phyloP scores from a whole-genome alignment of 2,888 invertebrate species.

The Lithosia quadra region DNA sequence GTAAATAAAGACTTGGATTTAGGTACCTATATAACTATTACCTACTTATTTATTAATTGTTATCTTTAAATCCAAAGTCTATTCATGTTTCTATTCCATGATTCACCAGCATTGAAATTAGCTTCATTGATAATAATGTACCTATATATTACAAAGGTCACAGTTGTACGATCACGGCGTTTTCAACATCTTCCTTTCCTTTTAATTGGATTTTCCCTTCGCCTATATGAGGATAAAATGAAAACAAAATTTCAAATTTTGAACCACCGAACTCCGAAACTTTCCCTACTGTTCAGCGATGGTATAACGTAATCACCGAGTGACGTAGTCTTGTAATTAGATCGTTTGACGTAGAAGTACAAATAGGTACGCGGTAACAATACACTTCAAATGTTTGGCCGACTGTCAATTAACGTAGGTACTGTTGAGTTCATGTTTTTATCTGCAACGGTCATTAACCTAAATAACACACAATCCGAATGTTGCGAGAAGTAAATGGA shows the following conservation, averaged over 20 bases:
- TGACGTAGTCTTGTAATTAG: slow-evolving; percentile 42
- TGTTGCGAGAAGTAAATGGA: slow-evolving; percentile 42
- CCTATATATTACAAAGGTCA: neutral
- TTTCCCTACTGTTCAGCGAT: slow-evolving; percentile 11
- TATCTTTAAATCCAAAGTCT: neutral
- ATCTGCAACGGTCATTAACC: slow-evolving; percentile 58
- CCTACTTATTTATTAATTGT: neutral
- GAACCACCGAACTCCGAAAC: slow-evolving; percentile 6
- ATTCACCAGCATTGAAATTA: neutral
- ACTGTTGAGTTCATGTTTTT: slow-evolving; percentile 52
- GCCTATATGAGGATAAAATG: neutral
- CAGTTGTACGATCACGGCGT: neutral
- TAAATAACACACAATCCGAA: slow-evolving; percentile 47
- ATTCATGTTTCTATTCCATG: neutral
- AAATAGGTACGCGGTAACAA: slow-evolving; percentile 29
- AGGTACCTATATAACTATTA: neutral
- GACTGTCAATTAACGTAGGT: slow-evolving; percentile 44
- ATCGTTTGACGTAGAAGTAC: slow-evolving; percentile 34
- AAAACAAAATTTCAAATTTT: neutral
- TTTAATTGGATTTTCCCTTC: neutral
- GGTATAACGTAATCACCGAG: slow-evolving; percentile 9
- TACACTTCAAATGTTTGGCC: slow-evolving; percentile 45
- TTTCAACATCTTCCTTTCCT: neutral
- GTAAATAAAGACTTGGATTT: neutral
- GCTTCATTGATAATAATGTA: neutral